Conservation (phyloP, 2,113 vertebrate genomes). For the Australoheros scitulus region DNA sequence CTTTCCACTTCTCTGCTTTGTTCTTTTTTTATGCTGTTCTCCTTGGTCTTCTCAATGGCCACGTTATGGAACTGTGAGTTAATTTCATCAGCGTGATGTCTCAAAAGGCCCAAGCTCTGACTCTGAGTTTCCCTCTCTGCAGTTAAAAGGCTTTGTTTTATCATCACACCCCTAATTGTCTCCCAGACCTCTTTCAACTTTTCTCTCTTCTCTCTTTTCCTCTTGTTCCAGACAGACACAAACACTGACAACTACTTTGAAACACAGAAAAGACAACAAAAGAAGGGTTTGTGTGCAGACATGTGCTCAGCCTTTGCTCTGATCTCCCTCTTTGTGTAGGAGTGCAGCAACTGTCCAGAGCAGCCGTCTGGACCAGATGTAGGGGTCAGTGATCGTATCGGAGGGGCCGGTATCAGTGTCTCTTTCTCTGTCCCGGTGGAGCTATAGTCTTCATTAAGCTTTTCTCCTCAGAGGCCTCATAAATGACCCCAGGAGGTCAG, state of each 20-base stretch:
- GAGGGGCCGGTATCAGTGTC: slow-evolving; percentile 56
- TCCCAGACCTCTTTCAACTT: slow-evolving; percentile 24
- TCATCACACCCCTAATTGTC: slow-evolving; percentile 43
- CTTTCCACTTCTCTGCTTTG: slow-evolving; percentile 40
- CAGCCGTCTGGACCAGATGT: slow-evolving; percentile 70
- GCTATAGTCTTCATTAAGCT: slow-evolving; percentile 73
- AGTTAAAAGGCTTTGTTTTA: slow-evolving; percentile 26
- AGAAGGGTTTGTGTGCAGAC: slow-evolving; percentile 41
- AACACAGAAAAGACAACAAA: slow-evolving; percentile 41
- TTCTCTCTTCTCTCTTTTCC: neutral
- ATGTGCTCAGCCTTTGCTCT: slow-evolving; percentile 11
- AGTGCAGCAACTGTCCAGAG: slow-evolving; percentile 64
- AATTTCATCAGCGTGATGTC: slow-evolving; percentile 27
- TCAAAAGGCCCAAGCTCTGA: slow-evolving; percentile 29
- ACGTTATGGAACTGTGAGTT: slow-evolving; percentile 19
- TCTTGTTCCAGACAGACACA: slow-evolving; percentile 25
- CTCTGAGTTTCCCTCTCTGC: slow-evolving; percentile 41
- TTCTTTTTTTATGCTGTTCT: slow-evolving; percentile 33
- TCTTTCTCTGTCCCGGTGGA: slow-evolving; percentile 58
- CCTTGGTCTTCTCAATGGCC: slow-evolving; percentile 17
- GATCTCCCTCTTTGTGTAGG: slow-evolving; percentile 42
- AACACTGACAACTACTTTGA: slow-evolving; percentile 14
- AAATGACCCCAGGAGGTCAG: slow-evolving; percentile 49
- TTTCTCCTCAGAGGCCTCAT: slow-evolving; percentile 56
- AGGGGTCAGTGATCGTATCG: slow-evolving; percentile 55